phyloP scores from a whole-genome alignment of 2,888 invertebrate species.

The Leptinotarsa juncta region DNA sequence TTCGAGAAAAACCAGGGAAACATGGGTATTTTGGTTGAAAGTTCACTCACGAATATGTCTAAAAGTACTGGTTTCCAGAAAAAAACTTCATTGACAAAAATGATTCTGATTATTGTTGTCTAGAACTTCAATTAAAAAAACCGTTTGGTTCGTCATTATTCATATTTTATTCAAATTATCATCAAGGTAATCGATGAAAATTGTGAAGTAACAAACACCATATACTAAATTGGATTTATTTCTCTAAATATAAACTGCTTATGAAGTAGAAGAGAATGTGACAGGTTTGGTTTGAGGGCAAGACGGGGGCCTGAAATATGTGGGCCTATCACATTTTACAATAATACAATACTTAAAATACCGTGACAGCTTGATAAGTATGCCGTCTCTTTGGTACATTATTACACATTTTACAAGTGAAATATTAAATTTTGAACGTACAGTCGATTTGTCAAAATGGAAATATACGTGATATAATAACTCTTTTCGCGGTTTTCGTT shows the following conservation, averaged over 20 bases:
- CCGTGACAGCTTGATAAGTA: conserved; percentile 58
- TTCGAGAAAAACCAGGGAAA: too few relatives aligned
- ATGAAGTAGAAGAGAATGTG: conserved; percentile 67
- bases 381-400: conserved; percentile 66
- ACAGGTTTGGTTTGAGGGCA: conserved; percentile 64
- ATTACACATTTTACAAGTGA: conserved; percentile 66
- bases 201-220: background rate
- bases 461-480: background rate
- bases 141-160: too few relatives aligned
- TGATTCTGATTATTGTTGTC: too few relatives aligned
- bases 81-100: too few relatives aligned
- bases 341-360: conserved; percentile 63
- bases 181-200: background rate
- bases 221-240: conserved; percentile 59
- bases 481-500: background rate
- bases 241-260: conserved; percentile 67
- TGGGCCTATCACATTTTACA: conserved; percentile 68
- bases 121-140: too few relatives aligned
- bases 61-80: too few relatives aligned
- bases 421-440: conserved; percentile 51
- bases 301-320: conserved; percentile 63
- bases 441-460: conserved; percentile 3
- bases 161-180: too few relatives aligned
- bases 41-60: too few relatives aligned
- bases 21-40: too few relatives aligned